Conservation (phyloP, 1,140 invertebrate genomes). For the Drosophila triauraria region DNA sequence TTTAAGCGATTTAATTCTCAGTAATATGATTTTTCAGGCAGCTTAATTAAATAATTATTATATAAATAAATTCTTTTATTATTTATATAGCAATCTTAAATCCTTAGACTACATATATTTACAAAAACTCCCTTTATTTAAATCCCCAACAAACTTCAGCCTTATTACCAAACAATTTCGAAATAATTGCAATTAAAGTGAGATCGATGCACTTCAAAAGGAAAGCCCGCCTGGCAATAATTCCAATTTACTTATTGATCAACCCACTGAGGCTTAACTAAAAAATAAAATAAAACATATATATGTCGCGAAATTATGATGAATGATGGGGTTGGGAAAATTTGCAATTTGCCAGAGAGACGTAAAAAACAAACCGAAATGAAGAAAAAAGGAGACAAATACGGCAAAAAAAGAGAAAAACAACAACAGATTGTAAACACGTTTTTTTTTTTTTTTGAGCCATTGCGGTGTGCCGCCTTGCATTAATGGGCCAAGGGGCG, state of each 20-base stretch:
- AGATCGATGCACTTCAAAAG: constrained; percentile 7
- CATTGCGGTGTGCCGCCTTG: constrained; percentile 40
- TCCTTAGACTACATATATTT: neutral
- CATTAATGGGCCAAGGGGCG: constrained; percentile 50
- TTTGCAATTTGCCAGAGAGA: constrained; percentile 38
- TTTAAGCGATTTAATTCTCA: no score
- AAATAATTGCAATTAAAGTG: constrained; percentile 2
- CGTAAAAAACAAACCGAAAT: constrained; percentile 46
- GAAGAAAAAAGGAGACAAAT: constrained; percentile 39
- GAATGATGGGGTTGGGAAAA: constrained; percentile 49
- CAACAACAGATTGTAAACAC: constrained; percentile 67
- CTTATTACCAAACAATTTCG: constrained; percentile 1
- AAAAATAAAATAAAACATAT: constrained; percentile 23
- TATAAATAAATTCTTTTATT: no score
- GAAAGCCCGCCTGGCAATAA: constrained; percentile 6
- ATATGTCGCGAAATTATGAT: constrained; percentile 35
- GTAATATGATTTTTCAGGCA: neutral
- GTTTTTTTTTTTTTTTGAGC: constrained; percentile 45
- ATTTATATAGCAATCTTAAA: no score
- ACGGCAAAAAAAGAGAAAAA: constrained; percentile 35
- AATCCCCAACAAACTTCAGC: neutral
- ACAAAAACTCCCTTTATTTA: neutral
- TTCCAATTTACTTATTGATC: constrained; percentile 36
- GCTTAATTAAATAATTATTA: no score
- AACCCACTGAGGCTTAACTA: constrained; percentile 23